These are phyloP conservation scores for Phoeniculus purpureus DNA, from an alignment of 2,797 vertebrate species.

Conservation along the genomic window DNA sequence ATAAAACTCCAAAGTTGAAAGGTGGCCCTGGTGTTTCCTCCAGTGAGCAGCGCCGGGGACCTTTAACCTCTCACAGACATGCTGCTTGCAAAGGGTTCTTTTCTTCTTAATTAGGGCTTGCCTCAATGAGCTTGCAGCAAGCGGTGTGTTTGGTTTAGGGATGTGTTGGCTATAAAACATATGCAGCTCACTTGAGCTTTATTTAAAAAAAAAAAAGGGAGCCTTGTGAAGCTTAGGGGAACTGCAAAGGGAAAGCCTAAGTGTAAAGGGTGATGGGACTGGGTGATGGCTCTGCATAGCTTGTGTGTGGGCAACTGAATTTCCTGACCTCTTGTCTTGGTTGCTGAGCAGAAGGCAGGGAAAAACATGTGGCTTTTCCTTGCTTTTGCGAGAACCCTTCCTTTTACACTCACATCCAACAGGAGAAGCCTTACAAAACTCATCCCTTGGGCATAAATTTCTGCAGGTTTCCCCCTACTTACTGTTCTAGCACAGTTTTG, in stretches of 20 bases:
- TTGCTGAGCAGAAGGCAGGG: background rate
- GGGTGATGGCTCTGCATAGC: background rate
- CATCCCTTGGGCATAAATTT: background rate
- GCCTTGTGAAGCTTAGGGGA: background rate
- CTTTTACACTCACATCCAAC: background rate
- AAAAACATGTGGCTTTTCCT: background rate
- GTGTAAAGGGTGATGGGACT: background rate
- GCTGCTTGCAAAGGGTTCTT: conserved; percentile 54
- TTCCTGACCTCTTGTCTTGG: background rate
- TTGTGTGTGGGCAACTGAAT: background rate
- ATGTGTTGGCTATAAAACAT: background rate
- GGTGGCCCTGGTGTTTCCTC: conserved; percentile 67
- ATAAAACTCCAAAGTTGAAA: conserved; percentile 68
- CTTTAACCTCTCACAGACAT: conserved; percentile 56
- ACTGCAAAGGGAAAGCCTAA: background rate
- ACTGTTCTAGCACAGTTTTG: background rate
- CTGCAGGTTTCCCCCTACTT: background rate
- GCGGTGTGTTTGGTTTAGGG: conserved; percentile 36
- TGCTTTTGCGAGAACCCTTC: background rate
- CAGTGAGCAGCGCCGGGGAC: background rate
- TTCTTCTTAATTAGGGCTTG: conserved; percentile 53
- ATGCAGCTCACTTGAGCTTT: background rate
- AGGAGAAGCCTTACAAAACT: background rate
- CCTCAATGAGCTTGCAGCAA: conserved; percentile 30
- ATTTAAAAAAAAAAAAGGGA: background rate